A percentile compares a stretch with the other conserved stretches of the same genome.
Evolutionary conservation across 30 jellyfish, hydroid and myxozoan genomes (phyloP).

Genomic region (Morbakka virulenta): DNA sequence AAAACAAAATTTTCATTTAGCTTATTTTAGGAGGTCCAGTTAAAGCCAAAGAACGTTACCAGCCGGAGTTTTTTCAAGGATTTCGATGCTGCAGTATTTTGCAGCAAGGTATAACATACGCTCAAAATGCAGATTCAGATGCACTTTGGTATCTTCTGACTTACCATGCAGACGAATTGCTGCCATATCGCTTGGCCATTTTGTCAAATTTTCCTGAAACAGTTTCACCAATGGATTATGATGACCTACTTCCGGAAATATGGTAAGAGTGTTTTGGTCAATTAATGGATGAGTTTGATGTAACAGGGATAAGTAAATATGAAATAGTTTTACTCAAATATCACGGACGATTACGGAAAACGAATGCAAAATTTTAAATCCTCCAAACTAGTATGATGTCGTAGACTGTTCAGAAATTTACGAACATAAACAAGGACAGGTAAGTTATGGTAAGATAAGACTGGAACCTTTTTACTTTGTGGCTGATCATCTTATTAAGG

Average conservation of each 20-base stretch:
- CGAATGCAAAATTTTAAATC: too few relatives aligned
- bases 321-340: too few relatives aligned
- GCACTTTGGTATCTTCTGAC: conserved; percentile 79
- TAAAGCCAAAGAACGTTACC: conserved; percentile 72
- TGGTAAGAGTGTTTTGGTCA: conserved; percentile 57
- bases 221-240: conserved; percentile 49
- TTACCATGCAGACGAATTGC: conserved; percentile 72
- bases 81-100: conserved; percentile 88
- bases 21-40: conserved; percentile 90
- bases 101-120: conserved; percentile 77
- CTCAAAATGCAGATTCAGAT: conserved; percentile 66
- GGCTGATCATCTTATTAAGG: too few relatives aligned
- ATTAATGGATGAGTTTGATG: too few relatives aligned
- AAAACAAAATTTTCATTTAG: too few relatives aligned
- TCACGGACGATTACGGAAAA: too few relatives aligned
- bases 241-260: conserved; percentile 69
- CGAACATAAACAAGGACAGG: too few relatives aligned
- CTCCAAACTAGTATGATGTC: too few relatives aligned
- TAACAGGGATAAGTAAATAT: too few relatives aligned
- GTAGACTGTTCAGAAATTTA: too few relatives aligned
- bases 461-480: too few relatives aligned
- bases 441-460: too few relatives aligned
- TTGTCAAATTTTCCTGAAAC: conserved; percentile 93
- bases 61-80: conserved; percentile 53
- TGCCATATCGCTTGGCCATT: conserved; percentile 88